Percentiles rank a stretch among this genome's conserved stretches.
Conservation (phyloP, 64 coral and sea anemone species). For the Stylophora pistillata region DNA sequence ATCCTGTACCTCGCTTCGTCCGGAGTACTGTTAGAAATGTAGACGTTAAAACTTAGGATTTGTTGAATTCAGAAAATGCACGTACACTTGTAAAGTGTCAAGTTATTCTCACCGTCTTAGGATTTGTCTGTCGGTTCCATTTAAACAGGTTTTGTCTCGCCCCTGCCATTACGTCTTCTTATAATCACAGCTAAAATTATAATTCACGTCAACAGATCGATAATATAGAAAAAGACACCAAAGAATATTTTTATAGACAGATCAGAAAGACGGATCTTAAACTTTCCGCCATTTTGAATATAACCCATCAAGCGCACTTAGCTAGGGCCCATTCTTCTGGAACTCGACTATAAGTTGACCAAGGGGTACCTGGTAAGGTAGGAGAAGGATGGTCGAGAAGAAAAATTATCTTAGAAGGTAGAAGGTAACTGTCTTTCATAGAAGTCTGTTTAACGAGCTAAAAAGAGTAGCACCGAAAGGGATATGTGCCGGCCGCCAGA, state of each 20-base stretch:
- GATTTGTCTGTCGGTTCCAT: slow-evolving; percentile 83
- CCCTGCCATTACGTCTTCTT: slow-evolving; percentile 65
- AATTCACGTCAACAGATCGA: neutral
- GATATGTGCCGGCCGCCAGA: too few relatives aligned
- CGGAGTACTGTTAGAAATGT: slow-evolving; percentile 35
- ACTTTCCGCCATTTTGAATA: slow-evolving; percentile 92
- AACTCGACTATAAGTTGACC: neutral
- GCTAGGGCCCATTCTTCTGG: neutral
- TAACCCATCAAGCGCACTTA: slow-evolving; percentile 22
- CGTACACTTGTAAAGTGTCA: too few relatives aligned
- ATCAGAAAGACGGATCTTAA: too few relatives aligned
- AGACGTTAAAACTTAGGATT: neutral
- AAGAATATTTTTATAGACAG: neutral
- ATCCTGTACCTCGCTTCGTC: slow-evolving; percentile 56
- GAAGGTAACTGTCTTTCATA: too few relatives aligned
- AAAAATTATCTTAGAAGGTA: too few relatives aligned
- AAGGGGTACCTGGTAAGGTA: too few relatives aligned
- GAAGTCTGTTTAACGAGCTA: too few relatives aligned
- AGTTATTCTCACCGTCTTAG: slow-evolving; percentile 72
- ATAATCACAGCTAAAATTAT: neutral
- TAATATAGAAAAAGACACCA: neutral
- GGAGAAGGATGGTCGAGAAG: too few relatives aligned
- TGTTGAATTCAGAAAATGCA: too few relatives aligned
- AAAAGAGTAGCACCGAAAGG: too few relatives aligned
- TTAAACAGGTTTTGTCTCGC: slow-evolving; percentile 66